A percentile compares a stretch with the other conserved stretches of the same genome.
phyloP scores from a whole-genome alignment of 2,797 vertebrate genomes.

The Aphelocoma californica region DNA sequence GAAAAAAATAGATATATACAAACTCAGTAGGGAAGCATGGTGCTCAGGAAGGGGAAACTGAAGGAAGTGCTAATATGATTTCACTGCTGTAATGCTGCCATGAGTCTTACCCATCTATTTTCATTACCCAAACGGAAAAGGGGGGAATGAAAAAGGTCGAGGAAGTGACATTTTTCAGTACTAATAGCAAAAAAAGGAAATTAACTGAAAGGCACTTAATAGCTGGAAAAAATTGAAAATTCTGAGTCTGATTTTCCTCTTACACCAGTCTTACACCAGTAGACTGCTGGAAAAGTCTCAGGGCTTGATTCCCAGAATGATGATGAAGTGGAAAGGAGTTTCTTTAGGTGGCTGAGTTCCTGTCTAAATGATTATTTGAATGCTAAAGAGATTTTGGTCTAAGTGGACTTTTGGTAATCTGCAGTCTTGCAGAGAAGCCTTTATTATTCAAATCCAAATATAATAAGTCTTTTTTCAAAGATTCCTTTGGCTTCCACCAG shows the following conservation, averaged over 20 bases:
- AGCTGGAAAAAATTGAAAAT: slow-evolving; percentile 8
- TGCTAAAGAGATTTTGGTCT: background rate
- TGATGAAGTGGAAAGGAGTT: slow-evolving; percentile 32
- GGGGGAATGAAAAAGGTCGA: background rate
- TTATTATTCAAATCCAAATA: slow-evolving; percentile 7
- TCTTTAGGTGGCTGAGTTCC: slow-evolving; percentile 5
- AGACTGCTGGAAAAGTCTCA: background rate
- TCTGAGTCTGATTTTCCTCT: slow-evolving; percentile 14
- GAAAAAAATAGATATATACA: background rate
- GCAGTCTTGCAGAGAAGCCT: background rate
- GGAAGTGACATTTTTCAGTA: background rate
- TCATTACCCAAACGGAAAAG: background rate
- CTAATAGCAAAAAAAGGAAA: background rate
- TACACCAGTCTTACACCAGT: background rate
- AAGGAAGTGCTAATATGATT: background rate
- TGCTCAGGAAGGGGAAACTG: background rate
- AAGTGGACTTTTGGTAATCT: background rate
- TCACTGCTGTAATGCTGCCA: background rate
- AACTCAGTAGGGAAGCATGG: background rate
- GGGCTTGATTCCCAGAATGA: slow-evolving; percentile 16
- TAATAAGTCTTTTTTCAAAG: background rate
- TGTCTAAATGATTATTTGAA: background rate
- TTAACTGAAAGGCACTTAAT: background rate
- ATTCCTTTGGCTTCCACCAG: background rate
- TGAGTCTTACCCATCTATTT: background rate